phyloP scores from a whole-genome alignment of 2,113 vertebrate genomes.

The Odontesthes bonariensis region DNA sequence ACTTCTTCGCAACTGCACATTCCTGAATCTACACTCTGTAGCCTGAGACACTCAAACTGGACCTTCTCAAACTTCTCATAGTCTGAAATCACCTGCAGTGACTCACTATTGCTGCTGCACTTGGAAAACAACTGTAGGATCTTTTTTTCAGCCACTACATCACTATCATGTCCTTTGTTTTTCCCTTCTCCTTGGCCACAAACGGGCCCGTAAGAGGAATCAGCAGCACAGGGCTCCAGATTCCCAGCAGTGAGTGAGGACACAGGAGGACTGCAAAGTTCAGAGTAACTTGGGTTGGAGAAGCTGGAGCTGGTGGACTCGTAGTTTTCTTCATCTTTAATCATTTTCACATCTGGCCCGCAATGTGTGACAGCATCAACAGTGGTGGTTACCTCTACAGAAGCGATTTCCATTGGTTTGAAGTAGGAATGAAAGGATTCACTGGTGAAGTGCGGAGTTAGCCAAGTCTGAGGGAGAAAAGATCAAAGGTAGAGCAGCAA shows the following conservation, averaged over 20 bases:
- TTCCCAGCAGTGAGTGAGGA: constrained; percentile 10
- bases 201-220: constrained; percentile 57
- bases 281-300: constrained; percentile 74
- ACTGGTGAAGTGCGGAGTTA: constrained; percentile 36
- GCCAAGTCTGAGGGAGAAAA: constrained; percentile 59
- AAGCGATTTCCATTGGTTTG: constrained; percentile 28
- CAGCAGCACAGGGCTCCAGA: constrained; percentile 42
- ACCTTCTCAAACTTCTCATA: constrained; percentile 61
- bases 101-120: neutral
- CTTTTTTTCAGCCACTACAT: constrained; percentile 3
- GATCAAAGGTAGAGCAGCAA: rapidly evolving
- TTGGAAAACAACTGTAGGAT: constrained; percentile 13
- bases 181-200: neutral
- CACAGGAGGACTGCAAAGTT: constrained; percentile 18
- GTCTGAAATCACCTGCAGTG: constrained; percentile 44
- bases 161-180: neutral
- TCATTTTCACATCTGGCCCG: neutral
- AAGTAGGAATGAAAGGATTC: constrained; percentile 37
- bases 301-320: constrained; percentile 54
- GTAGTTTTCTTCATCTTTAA: neutral
- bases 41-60: constrained; percentile 13
- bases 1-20: constrained; percentile 60
- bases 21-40: constrained; percentile 73
- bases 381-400: constrained; percentile 45
- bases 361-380: neutral